Evolutionary conservation across 2,113 vertebrate genomes (phyloP), one percentile per base, ranked within the genome.

Genomic region (Onychostoma macrolepis): DNA sequence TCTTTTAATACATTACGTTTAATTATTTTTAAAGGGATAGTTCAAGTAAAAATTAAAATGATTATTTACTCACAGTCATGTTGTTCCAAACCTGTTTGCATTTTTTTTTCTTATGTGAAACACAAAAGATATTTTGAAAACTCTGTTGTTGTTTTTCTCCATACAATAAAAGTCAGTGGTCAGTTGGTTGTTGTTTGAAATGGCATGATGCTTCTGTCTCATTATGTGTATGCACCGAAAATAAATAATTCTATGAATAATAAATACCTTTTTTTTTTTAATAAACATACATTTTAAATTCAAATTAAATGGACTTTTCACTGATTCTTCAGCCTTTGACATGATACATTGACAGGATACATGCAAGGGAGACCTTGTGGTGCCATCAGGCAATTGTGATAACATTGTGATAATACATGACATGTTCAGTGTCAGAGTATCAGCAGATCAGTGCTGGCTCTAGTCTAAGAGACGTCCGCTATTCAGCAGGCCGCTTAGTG

Each of bases 401-500:
- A 71, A 58, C 2, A 9, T 36, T 69, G 15, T 36, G 17, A 71
- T 71, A 36, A 8, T 8, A 21, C 19, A 11, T 74, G 71, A 41
- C 9, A 8, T n/a, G 9, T 21, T 71, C 3, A 71, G 10, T 38
- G 17, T 71, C 67, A 71, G 8, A 21, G 10, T 41, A 41, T 12
- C 88, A 90, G 89, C 83, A 89, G 90, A 91, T 85, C 79, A 75
- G 90, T 89, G 88, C 87, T 90, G 88, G 33, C 91, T 24, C 33
- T 72, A 17, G 86, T 90, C 92, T 90, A 86, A 92, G 63, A 91
- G 91, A 89, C 86, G 71, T 90, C 87, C 82, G 13, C 38, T 74
- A 19, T 11, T 24, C 36, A 56, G 45, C n/a, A 12, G 4, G 2
- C 67, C 26, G 21, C 3, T 93, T 90, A 91, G 90, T 80, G 87